Conservation (phyloP, 2,797 vertebrate genomes). For the Hyperoplus immaculatus region DNA sequence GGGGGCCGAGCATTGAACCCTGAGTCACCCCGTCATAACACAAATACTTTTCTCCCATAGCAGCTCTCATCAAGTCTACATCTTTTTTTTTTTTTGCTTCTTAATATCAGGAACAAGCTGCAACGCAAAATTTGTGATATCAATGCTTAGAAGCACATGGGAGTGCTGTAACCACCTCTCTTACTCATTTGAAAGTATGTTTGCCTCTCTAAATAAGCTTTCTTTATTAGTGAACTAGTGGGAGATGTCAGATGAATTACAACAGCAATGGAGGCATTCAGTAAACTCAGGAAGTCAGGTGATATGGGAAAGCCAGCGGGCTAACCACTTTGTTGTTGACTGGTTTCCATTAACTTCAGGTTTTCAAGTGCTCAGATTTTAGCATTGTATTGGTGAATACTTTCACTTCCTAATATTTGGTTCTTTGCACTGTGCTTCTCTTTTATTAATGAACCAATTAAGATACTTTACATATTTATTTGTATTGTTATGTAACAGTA, state of each 20-base stretch:
- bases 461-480: slow-evolving; percentile 57
- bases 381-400: slow-evolving; percentile 27
- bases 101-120: slow-evolving; percentile 11
- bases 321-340: slow-evolving; percentile 34
- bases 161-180: background rate
- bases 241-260: slow-evolving; percentile 11
- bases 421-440: slow-evolving; percentile 65
- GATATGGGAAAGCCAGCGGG: slow-evolving; percentile 30
- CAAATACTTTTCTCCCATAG: slow-evolving; percentile 60
- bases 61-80: slow-evolving; percentile 34
- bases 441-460: slow-evolving; percentile 17
- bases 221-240: slow-evolving; percentile 7
- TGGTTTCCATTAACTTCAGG: slow-evolving; percentile 24
- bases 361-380: slow-evolving; percentile 35
- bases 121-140: slow-evolving; percentile 19
- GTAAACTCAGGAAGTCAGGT: slow-evolving; percentile 70
- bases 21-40: slow-evolving; percentile 75
- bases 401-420: slow-evolving; percentile 16
- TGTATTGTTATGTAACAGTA: slow-evolving; percentile 25
- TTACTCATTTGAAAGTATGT: background rate
- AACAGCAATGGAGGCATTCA: slow-evolving; percentile 11
- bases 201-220: slow-evolving; percentile 2
- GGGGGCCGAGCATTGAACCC: slow-evolving; percentile 73
- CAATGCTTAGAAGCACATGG: slow-evolving; percentile 9
- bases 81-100: background rate